Percentiles rank a stretch among this genome's conserved stretches.
phyloP scores from a whole-genome alignment of 2,113 vertebrate species.

The Clarias magur region DNA sequence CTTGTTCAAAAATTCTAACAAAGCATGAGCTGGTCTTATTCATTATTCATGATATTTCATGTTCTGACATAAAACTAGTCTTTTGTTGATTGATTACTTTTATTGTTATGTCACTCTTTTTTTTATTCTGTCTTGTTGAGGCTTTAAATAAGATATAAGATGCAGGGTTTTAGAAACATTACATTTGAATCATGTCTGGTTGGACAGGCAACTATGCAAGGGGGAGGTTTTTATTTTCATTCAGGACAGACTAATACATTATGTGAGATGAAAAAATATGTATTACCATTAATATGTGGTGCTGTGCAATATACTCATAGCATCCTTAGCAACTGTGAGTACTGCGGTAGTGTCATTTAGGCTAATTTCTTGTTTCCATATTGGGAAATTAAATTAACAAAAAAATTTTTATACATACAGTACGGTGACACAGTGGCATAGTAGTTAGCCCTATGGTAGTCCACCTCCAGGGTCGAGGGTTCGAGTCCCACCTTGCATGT shows the following conservation, averaged over 20 bases:
- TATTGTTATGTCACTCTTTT: neutral
- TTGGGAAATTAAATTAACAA: too few relatives aligned
- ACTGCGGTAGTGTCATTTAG: neutral
- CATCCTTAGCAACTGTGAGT: neutral
- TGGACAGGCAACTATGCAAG: neutral
- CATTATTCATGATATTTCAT: slow-evolving; percentile 5
- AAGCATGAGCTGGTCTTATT: neutral
- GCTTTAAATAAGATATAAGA: neutral
- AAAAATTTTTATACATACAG: too few relatives aligned
- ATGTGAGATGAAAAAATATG: neutral
- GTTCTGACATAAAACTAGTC: neutral
- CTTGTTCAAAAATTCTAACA: neutral
- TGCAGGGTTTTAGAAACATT: neutral
- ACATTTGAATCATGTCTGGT: neutral
- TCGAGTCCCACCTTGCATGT: too few relatives aligned
- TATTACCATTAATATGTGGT: neutral
- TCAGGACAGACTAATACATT: neutral
- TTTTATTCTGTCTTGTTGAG: neutral
- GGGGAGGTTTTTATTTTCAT: neutral
- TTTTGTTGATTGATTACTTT: neutral
- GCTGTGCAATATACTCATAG: neutral
- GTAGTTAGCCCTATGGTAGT: too few relatives aligned
- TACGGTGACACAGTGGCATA: too few relatives aligned
- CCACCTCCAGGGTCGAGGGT: too few relatives aligned
- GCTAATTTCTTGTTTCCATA: too few relatives aligned